A percentile compares a stretch with the other conserved stretches of the same genome.
Conservation (phyloP, 2,797 vertebrate species). For the Tragopan temminckii region DNA sequence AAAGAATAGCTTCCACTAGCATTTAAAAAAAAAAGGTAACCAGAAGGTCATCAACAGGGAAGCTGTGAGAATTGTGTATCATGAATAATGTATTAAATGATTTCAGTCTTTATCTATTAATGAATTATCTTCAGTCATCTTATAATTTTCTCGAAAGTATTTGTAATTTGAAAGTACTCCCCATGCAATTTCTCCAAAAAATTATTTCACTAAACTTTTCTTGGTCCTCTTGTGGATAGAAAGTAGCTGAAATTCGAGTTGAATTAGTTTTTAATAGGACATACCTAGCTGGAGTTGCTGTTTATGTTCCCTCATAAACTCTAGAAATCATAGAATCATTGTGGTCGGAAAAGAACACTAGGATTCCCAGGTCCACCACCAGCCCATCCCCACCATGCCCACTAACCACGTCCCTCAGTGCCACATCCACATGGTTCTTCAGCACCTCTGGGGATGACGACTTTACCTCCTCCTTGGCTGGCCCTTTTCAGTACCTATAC, state of each 20-base stretch:
- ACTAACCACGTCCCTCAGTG: too few relatives aligned
- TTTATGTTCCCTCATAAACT: slow-evolving; percentile 6
- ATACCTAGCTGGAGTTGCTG: not conserved
- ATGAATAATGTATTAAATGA: slow-evolving; percentile 73
- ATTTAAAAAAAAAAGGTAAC: slow-evolving; percentile 10
- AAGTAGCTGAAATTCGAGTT: slow-evolving; percentile 45
- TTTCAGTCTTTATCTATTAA: slow-evolving; percentile 72
- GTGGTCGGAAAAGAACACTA: too few relatives aligned
- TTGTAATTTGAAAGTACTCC: slow-evolving; percentile 71
- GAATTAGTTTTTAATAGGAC: slow-evolving; percentile 31
- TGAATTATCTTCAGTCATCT: slow-evolving; percentile 73
- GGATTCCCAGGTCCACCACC: too few relatives aligned
- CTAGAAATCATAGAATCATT: not conserved
- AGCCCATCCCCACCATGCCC: too few relatives aligned
- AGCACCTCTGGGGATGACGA: too few relatives aligned
- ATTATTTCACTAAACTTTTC: slow-evolving; percentile 60
- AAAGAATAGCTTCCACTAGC: slow-evolving; percentile 34
- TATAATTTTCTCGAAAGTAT: slow-evolving; percentile 67
- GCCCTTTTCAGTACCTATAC: not conserved
- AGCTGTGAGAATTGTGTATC: slow-evolving; percentile 55
- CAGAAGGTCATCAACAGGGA: slow-evolving; percentile 70
- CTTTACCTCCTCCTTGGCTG: too few relatives aligned
- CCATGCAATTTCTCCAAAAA: slow-evolving; percentile 62
- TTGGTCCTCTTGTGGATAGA: not conserved
- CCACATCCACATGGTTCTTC: too few relatives aligned